Evolutionary conservation across 2,113 vertebrate genomes (phyloP).

Genomic region (Pterocles gutturalis): DNA sequence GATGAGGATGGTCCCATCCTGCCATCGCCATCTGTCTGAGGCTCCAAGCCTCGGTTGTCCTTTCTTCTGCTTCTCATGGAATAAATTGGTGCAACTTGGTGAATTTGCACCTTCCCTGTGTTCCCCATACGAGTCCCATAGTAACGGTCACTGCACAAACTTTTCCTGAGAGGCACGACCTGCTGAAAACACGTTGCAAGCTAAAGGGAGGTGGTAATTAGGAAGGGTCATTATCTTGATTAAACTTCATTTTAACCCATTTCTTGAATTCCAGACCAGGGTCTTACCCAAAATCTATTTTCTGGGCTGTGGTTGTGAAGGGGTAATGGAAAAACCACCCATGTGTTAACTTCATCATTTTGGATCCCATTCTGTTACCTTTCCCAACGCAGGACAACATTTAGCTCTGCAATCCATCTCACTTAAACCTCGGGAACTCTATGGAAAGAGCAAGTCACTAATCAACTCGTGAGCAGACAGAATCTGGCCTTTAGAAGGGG

Average conservation of each 20-base stretch:
- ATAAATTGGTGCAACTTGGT: not conserved
- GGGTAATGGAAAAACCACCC: not conserved
- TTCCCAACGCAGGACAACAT: not conserved
- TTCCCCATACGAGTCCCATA: fast-evolving
- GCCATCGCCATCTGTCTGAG: not conserved
- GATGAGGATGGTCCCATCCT: not conserved
- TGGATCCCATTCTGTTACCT: not conserved
- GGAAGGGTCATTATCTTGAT: not conserved
- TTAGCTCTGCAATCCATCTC: not conserved
- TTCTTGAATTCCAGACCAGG: not conserved
- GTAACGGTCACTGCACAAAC: not conserved
- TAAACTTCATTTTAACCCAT: not conserved
- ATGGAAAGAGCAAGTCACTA: not conserved
- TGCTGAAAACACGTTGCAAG: not conserved
- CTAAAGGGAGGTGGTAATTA: not conserved
- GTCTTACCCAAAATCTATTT: not conserved
- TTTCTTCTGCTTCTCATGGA: not conserved
- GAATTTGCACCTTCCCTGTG: not conserved
- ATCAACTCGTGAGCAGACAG: not conserved
- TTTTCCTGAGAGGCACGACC: not conserved
- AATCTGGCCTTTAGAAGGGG: not conserved
- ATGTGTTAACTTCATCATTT: not conserved
- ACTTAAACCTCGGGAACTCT: not conserved
- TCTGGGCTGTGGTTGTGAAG: not conserved
- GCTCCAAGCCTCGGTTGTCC: not conserved